Conservation (phyloP, 2,797 vertebrate species). For the Pteropus rufus region DNA sequence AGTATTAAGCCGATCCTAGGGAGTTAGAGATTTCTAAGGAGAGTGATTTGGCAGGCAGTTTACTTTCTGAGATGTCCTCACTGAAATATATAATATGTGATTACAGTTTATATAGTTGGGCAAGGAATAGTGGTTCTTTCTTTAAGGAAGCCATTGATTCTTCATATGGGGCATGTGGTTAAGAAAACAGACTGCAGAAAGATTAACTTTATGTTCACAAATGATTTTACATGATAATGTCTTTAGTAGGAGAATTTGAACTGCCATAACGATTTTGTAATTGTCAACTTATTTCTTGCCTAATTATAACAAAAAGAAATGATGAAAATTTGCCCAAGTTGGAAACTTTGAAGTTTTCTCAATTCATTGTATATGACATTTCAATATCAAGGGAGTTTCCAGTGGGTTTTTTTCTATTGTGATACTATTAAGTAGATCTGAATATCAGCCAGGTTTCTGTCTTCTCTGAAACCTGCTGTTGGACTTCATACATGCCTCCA, state of each 20-base stretch:
- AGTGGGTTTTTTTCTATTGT: not conserved
- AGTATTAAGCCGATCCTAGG: not conserved
- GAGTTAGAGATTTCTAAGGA: not conserved
- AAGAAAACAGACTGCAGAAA: not conserved
- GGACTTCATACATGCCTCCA: not conserved
- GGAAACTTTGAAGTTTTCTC: constrained; percentile 40
- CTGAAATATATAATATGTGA: not conserved
- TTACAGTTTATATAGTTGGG: not conserved
- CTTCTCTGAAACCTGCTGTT: not conserved
- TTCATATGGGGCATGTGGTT: not conserved
- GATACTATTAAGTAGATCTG: not conserved
- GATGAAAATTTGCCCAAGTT: not conserved
- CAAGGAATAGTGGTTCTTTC: not conserved
- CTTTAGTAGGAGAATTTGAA: not conserved
- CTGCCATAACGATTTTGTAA: not conserved
- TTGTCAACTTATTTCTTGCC: not conserved
- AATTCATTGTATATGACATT: not conserved
- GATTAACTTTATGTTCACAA: not conserved
- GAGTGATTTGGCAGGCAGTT: not conserved
- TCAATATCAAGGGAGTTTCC: constrained; percentile 8
- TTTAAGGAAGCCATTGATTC: not conserved
- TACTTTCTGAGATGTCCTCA: not conserved
- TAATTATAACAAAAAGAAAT: not conserved
- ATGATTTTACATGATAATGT: not conserved
- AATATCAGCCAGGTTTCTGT: not conserved